Evolutionary conservation across 2,888 invertebrate genomes (phyloP), one percentile per base, ranked within the genome.

Genomic region (Sericinus montela): DNA sequence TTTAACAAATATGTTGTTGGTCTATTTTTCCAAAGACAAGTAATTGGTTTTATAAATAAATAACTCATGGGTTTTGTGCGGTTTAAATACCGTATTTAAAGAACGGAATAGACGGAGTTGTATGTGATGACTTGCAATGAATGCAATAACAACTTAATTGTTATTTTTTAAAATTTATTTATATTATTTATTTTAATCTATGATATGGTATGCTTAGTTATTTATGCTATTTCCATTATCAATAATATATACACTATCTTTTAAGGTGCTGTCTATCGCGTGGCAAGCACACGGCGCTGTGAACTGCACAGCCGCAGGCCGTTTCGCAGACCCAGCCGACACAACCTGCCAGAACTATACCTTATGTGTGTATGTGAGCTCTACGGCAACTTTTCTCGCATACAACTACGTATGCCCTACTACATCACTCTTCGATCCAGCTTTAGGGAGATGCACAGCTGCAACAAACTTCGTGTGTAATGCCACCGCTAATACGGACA

Each of bases 331-430:
- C 51, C 60, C 74, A 1, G 59, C 50, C 3, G 89, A 89, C 60
- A 59, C 81, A 0, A 79, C 77, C 29, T 88, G 88, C 59, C 59
- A 76, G 55, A 81, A 78, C 56, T 90, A 88, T 62, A 82, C 79
- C 1, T 66, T 76, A 1, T 89, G 89, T 56, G 68, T 78, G 32
- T 71, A 63, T 50, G 56, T 61, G 49, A 60, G 59, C 32, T 51
- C 62, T n/a, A 67, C 49, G n/a, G 53, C 49, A 32, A 55, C 62
- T 16, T 85, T 70, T 51, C 1, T 73, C 10, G 51, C 74, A 6
- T 87, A 82, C 59, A 59, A 75, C 60, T 86, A 84, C 60, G 69
- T 68, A n/a, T 88, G 88, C 47, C 84, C 86, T 0, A 66, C 75
- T 0, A 80, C 76, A 1, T 83, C 86, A 52, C 58, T 82, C 28